A percentile compares a stretch with the other conserved stretches of the same genome.
Evolutionary conservation across 2,888 invertebrate genomes (phyloP).

Genomic region (Vesta saturnalis): DNA sequence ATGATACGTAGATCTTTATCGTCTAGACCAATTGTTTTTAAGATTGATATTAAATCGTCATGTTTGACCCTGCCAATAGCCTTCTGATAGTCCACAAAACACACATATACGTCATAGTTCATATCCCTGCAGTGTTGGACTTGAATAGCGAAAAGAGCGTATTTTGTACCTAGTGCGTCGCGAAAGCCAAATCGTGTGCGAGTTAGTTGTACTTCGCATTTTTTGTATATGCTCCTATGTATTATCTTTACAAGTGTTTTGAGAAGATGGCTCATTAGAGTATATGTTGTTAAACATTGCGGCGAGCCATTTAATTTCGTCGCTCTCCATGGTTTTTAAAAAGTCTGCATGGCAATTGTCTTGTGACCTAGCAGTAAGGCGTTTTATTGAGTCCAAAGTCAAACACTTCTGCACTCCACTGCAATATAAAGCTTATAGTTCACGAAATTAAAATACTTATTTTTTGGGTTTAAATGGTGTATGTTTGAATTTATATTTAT

Average conservation of each 20-base stretch:
- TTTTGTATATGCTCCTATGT: constrained; percentile 12
- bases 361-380: too few species aligned
- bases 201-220: constrained; percentile 31
- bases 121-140: not conserved
- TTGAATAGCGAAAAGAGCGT: not conserved
- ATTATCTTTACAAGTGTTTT: too few species aligned
- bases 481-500: too few species aligned
- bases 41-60: too few species aligned
- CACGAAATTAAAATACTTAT: too few species aligned
- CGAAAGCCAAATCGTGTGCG: constrained; percentile 22
- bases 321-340: not conserved
- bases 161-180: constrained; percentile 1
- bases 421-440: too few species aligned
- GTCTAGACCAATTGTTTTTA: not conserved
- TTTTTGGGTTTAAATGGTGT: too few species aligned
- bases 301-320: not conserved
- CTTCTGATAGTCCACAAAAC: not conserved
- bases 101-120: not conserved
- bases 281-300: not conserved
- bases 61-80: too few species aligned
- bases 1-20: not conserved
- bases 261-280: too few species aligned
- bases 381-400: too few species aligned
- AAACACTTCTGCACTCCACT: too few species aligned
- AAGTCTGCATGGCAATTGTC: not conserved